Evolutionary conservation across 1,140 invertebrate species (phyloP), one percentile per base, ranked within the genome.

Genomic region (Hylyphantes graminicola): DNA sequence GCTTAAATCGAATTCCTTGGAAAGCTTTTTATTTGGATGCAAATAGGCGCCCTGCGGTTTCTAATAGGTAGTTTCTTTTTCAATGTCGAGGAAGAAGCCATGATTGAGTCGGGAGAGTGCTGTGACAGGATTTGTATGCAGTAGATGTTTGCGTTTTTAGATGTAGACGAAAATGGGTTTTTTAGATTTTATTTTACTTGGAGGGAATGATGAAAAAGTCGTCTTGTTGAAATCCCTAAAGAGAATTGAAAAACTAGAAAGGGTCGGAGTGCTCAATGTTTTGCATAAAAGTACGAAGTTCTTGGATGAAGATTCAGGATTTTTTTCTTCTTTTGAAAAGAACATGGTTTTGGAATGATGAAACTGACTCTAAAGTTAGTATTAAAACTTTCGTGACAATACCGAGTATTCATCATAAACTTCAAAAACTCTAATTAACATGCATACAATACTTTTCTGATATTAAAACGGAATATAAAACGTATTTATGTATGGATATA

Each of bases 41-140:
- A 78, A 78, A 78, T 78, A 78, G 63, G 64, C 50, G 63, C 76
- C 54, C 12, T 67, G 76, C n/a, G 64, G 76, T 78, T 67, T 78
- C 76, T 78, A 78, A 78, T 78, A 78, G 76, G 76, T 64, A 67
- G 76, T 78, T 78, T 65, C 76, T 64, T 78, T 72, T 67, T 76
- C 59, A 51, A 63, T 63, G 57, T 48, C 50, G 59, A 53, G 50
- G 51, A 70, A 70, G 68, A 70, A 70, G 54, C 54, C 68, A 15
- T 59, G 53, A 57, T 57, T 55, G 55, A 48, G 59, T 74, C 72
- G 35, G 11, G 13, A 59, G 53, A 8, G 54, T 21, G 48, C 19
- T 74, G 53, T 5, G 48, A 61, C 13, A 74, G 72, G 21, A 74
- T 59, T 74, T 74, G 48, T 74, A 55, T 21, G 35, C 17, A 57